phyloP scores from a whole-genome alignment of 2,888 invertebrate genomes.

The Chrysopilus asiliformis region DNA sequence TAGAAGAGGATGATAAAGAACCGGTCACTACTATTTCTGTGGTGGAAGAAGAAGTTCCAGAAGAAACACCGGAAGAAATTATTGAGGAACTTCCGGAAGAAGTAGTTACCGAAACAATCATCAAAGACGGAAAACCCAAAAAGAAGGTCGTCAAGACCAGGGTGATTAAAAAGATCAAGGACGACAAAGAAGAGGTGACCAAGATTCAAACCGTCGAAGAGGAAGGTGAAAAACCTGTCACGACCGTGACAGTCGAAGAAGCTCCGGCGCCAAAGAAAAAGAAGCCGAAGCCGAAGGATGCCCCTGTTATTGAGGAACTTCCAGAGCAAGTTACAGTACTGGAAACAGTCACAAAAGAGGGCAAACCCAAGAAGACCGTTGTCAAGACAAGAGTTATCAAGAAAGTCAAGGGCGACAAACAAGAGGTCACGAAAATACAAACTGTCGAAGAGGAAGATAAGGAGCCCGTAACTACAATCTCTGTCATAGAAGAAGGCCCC shows the following conservation, averaged over 20 bases:
- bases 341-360: constrained; percentile 26
- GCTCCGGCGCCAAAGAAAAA: constrained; percentile 14
- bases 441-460: constrained; percentile 19
- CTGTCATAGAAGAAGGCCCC: constrained; percentile 15
- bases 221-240: constrained; percentile 27
- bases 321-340: constrained; percentile 32
- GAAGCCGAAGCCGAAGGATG: too few relatives aligned
- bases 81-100: constrained; percentile 27
- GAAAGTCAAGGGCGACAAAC: constrained; percentile 27
- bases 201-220: constrained; percentile 33
- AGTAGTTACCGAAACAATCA: constrained; percentile 32
- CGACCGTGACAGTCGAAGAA: constrained; percentile 19
- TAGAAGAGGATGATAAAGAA: constrained; percentile 22
- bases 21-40: constrained; percentile 24
- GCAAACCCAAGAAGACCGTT: constrained; percentile 18
- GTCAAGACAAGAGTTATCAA: constrained; percentile 29
- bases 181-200: constrained; percentile 26
- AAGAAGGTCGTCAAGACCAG: constrained; percentile 23
- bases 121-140: constrained; percentile 29
- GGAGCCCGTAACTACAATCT: constrained; percentile 22
- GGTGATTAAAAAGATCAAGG: constrained; percentile 28
- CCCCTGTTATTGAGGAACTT: constrained; percentile 22
- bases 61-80: constrained; percentile 21
- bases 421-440: constrained; percentile 27
- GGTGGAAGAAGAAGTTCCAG: constrained; percentile 22